Evolutionary conservation across 2,797 vertebrate genomes (phyloP), one percentile per base, ranked within the genome.

Genomic region (Paguma larvata): DNA sequence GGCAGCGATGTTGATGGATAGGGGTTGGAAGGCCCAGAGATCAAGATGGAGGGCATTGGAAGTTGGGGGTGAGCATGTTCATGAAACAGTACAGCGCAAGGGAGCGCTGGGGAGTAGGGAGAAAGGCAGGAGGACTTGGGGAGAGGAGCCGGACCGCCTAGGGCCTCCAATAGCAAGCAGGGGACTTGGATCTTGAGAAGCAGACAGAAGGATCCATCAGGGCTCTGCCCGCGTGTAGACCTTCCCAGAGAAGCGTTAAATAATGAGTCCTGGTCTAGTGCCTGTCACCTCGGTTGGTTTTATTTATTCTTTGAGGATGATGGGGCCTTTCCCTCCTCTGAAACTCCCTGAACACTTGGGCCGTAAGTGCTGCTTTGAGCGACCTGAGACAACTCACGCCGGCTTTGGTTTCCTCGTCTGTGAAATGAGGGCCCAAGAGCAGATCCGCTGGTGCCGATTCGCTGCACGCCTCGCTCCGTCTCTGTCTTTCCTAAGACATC

Each of bases 381-480:
- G 53, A 80, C 53, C 68, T 84, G 77, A n/a, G 59, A 82, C 51
- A 88, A 93, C 15, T 56, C 46, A 62, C 38, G 78, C 87, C 16
- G 78, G 15, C 68, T 77, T 92, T 41, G 15, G 46, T 87, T 93
- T 86, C n/a, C 32, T 84, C 75, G 78, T 94, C 68, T 94, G n/a
- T 92, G 75, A 91, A 89, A 77, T 13, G 68, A 96, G 75, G 30
- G 18, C 56, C 19, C 14, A n/a, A 41, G 46, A 86, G 12, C 84
- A 68, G 53, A 56, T 59, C 8, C 12, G 25, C 32, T 85, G 32
- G 30, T 59, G 51, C 48, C 19, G 77, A n/a, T 67, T 96, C 41
- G 68, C 41, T 96, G 44, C 95, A 11, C 32, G 44, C 18, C 23
- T 8, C 23, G 25, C 18, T 80, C 32, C 56, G 11, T 23, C n/a